phyloP scores from a whole-genome alignment of 2,888 invertebrate species.

The Salticus scenicus region DNA sequence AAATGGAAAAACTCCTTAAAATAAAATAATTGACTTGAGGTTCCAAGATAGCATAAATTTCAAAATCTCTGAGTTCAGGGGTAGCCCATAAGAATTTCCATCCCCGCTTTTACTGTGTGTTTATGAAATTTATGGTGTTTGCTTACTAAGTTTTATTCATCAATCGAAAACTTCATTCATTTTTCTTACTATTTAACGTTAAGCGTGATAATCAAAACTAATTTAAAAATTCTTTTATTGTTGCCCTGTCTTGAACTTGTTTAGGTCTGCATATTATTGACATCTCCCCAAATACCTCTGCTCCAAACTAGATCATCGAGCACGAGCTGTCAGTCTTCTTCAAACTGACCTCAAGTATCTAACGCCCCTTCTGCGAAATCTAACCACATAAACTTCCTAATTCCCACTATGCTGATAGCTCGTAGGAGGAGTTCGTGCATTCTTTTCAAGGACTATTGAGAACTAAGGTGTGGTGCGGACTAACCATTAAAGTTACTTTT shows the following conservation, averaged over 20 bases:
- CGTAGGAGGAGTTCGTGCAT: constrained; percentile 1
- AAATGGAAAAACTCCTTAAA: too few species aligned
- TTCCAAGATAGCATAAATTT: too few species aligned
- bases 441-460: constrained; percentile 15
- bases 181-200: too few species aligned
- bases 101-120: too few species aligned
- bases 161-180: too few species aligned
- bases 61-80: too few species aligned
- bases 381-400: background rate
- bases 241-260: background rate
- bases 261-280: background rate
- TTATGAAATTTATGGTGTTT: too few species aligned
- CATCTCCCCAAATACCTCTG: background rate
- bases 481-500: background rate
- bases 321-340: constrained; percentile 1
- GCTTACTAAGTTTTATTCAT: too few species aligned
- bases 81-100: too few species aligned
- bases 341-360: background rate
- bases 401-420: background rate
- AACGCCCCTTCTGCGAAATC: background rate
- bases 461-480: background rate
- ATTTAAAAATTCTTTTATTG: background rate
- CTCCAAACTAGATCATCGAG: background rate
- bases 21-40: too few species aligned
- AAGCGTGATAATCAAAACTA: too few species aligned